phyloP scores from a whole-genome alignment of 2,113 vertebrate genomes.

The Stigmatopora nigra region DNA sequence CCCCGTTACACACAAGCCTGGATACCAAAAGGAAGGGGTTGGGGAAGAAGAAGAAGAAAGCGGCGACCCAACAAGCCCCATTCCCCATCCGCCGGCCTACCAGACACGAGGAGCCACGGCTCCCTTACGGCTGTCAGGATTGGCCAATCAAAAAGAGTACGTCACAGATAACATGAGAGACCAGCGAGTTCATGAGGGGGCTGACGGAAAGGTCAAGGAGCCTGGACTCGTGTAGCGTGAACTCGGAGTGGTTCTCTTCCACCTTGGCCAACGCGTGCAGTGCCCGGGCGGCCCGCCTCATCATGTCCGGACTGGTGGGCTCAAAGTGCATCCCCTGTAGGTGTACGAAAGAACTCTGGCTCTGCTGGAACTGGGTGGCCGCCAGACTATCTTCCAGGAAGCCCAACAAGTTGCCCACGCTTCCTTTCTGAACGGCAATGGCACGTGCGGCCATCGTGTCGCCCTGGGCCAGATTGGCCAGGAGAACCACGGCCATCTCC shows the following conservation, averaged over 20 bases:
- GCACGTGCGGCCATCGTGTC: constrained; percentile 91
- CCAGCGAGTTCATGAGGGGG: constrained; percentile 97
- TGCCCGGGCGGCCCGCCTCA: constrained; percentile 93
- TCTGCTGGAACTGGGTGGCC: constrained; percentile 96
- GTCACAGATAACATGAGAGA: constrained; percentile 99
- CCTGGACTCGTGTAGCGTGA: constrained; percentile 97
- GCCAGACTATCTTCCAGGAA: constrained; percentile 98
- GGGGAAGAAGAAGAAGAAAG: constrained; percentile 8
- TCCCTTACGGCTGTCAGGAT: constrained; percentile 99
- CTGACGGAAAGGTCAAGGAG: constrained; percentile 99
- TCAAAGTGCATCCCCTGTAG: constrained; percentile 94
- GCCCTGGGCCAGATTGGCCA: constrained; percentile 98
- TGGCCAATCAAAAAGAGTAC: constrained; percentile 99
- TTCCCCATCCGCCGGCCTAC: constrained; percentile 15
- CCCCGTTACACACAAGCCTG: constrained; percentile 83
- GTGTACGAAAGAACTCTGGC: constrained; percentile 89
- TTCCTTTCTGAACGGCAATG: constrained; percentile 96
- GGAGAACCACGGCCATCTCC: constrained; percentile 97
- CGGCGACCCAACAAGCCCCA: neutral
- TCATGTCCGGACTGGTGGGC: constrained; percentile 99
- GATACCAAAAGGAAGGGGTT: constrained; percentile 69
- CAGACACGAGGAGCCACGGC: constrained; percentile 68
- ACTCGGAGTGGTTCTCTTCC: constrained; percentile 98
- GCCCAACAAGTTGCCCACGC: constrained; percentile 92
- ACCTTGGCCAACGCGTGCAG: constrained; percentile 96